Conservation (phyloP, 2,888 invertebrate species). For the Tenodera sinensis region DNA sequence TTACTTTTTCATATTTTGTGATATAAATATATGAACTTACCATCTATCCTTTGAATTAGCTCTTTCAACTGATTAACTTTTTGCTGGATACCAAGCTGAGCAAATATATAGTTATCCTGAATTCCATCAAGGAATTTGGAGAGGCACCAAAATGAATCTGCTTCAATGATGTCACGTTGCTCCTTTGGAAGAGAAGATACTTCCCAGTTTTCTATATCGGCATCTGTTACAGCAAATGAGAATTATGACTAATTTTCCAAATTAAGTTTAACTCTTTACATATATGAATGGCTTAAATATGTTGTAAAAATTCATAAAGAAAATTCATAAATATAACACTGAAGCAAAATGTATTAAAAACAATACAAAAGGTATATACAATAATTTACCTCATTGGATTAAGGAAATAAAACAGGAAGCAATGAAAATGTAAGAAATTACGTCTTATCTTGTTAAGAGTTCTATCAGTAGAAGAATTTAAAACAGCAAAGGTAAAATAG, state of each 20-base stretch:
- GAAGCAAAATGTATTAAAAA: too few relatives aligned
- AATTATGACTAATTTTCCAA: background rate
- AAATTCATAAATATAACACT: too few relatives aligned
- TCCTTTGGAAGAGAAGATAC: slow-evolving; percentile 74
- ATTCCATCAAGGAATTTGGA: slow-evolving; percentile 97
- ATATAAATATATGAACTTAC: slow-evolving; percentile 38
- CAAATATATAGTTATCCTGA: slow-evolving; percentile 99
- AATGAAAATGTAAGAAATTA: too few relatives aligned
- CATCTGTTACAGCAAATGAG: slow-evolving; percentile 46
- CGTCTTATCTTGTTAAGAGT: too few relatives aligned
- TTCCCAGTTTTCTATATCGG: slow-evolving; percentile 84
- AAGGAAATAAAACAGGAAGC: too few relatives aligned
- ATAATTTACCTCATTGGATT: too few relatives aligned
- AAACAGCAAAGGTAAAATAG: too few relatives aligned
- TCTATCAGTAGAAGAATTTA: too few relatives aligned
- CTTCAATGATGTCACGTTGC: slow-evolving; percentile 85
- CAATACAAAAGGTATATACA: too few relatives aligned
- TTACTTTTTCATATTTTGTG: too few relatives aligned
- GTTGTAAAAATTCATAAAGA: too few relatives aligned
- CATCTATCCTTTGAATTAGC: slow-evolving; percentile 91
- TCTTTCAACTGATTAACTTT: slow-evolving; percentile 96
- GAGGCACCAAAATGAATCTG: slow-evolving; percentile 98
- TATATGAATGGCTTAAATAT: background rate
- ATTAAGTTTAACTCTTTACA: background rate
- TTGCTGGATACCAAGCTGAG: slow-evolving; percentile 97